A percentile compares a stretch with the other conserved stretches of the same genome.
phyloP scores from a whole-genome alignment of 2,888 invertebrate species.

The Schizotus pectinicornis region DNA sequence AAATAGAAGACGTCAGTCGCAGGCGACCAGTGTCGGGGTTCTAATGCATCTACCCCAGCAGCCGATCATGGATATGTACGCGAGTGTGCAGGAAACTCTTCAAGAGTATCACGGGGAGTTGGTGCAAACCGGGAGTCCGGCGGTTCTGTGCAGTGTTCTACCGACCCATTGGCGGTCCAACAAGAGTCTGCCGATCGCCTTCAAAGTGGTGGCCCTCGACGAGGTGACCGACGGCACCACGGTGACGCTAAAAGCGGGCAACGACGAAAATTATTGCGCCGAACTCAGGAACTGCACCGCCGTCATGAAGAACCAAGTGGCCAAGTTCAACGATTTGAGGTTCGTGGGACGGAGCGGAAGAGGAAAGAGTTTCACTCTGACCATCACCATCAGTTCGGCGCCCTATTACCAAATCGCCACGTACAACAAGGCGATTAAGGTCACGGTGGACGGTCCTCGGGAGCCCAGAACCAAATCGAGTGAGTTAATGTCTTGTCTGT shows the following conservation, averaged over 20 bases:
- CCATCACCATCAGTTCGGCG: conserved; percentile 86
- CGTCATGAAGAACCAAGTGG: conserved; percentile 96
- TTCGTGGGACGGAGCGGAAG: conserved; percentile 97
- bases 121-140: conserved; percentile 93
- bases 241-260: conserved; percentile 93
- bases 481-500: conserved; percentile 63
- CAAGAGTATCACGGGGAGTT: conserved; percentile 92
- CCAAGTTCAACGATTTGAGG: conserved; percentile 97
- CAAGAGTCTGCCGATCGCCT: conserved; percentile 94
- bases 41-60: background rate
- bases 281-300: conserved; percentile 93
- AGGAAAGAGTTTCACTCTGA: conserved; percentile 94
- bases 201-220: conserved; percentile 93
- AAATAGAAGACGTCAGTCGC: conserved; percentile 5
- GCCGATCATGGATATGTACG: conserved; percentile 77
- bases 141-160: conserved; percentile 90
- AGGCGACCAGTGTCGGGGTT: too few species aligned
- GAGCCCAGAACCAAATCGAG: conserved; percentile 97
- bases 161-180: conserved; percentile 98
- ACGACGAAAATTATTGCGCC: conserved; percentile 97
- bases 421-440: conserved; percentile 97
- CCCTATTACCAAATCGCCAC: conserved; percentile 85
- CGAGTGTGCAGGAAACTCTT: conserved; percentile 77
- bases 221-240: conserved; percentile 94
- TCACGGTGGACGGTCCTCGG: conserved; percentile 98